Evolutionary conservation across 2,888 invertebrate genomes (phyloP).

Genomic region (Caenorhabditis sulstoni): DNA sequence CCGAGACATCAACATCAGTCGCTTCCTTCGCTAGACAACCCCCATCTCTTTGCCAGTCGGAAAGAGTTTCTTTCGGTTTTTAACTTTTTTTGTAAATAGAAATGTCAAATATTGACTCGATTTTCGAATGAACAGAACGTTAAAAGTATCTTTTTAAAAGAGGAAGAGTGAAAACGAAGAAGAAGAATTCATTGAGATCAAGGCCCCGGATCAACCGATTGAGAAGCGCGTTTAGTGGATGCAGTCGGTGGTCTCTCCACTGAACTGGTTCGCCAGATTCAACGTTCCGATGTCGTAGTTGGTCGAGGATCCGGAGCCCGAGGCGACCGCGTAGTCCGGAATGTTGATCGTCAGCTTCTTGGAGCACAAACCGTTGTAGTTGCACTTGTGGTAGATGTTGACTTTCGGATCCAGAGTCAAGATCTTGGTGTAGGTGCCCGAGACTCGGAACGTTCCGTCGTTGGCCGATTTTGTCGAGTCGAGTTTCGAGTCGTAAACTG

Average conservation of each 20-base stretch:
- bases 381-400: constrained; percentile 54
- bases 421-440: constrained; percentile 46
- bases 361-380: constrained; percentile 58
- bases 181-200: constrained; percentile 44
- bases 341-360: constrained; percentile 58
- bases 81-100: constrained; percentile 3
- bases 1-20: constrained; percentile 38
- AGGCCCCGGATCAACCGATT: neutral
- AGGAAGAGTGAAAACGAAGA: too few species aligned
- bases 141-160: neutral
- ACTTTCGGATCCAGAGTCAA: constrained; percentile 45
- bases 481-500: constrained; percentile 48
- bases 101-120: constrained; percentile 16
- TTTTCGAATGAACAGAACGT: neutral
- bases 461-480: constrained; percentile 29
- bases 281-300: constrained; percentile 61
- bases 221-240: constrained; percentile 41
- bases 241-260: constrained; percentile 56
- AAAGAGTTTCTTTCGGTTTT: neutral
- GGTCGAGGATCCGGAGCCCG: constrained; percentile 35
- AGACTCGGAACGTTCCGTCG: constrained; percentile 50
- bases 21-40: constrained; percentile 42
- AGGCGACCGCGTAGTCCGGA: constrained; percentile 45
- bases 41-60: too few species aligned
- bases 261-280: constrained; percentile 58